These are phyloP conservation scores for Macrotus californicus DNA, from an alignment of 2,113 vertebrate genomes.

Conservation along the genomic window DNA sequence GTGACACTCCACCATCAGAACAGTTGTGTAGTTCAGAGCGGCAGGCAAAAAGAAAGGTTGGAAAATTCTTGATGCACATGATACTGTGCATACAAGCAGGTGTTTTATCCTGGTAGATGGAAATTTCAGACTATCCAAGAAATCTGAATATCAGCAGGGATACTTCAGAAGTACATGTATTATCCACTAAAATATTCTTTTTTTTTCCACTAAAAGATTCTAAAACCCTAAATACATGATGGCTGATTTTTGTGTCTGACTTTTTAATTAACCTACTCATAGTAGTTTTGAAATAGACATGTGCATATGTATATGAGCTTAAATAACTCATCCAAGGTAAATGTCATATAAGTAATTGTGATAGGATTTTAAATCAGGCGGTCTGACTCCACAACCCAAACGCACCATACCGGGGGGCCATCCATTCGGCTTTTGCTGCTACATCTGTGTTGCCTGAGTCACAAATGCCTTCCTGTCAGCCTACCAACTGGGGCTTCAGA, in stretches of 20 bases:
- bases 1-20: neutral
- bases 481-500: neutral
- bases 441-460: neutral
- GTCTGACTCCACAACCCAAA: neutral
- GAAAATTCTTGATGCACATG: neutral
- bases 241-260: neutral
- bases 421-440: neutral
- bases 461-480: neutral
- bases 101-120: neutral
- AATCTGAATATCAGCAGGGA: neutral
- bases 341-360: neutral
- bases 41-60: neutral
- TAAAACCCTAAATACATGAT: neutral
- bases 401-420: fast-evolving
- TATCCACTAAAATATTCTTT: neutral
- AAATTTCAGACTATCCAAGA: constrained; percentile 2
- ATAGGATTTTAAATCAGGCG: neutral
- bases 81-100: neutral
- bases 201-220: neutral
- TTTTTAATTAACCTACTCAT: neutral
- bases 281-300: neutral
- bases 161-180: neutral
- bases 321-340: neutral
- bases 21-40: neutral
- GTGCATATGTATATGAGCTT: neutral